A percentile compares a stretch with the other conserved stretches of the same genome.
phyloP scores from a whole-genome alignment of 2,113 vertebrate genomes.

The Mystacornis crossleyi region DNA sequence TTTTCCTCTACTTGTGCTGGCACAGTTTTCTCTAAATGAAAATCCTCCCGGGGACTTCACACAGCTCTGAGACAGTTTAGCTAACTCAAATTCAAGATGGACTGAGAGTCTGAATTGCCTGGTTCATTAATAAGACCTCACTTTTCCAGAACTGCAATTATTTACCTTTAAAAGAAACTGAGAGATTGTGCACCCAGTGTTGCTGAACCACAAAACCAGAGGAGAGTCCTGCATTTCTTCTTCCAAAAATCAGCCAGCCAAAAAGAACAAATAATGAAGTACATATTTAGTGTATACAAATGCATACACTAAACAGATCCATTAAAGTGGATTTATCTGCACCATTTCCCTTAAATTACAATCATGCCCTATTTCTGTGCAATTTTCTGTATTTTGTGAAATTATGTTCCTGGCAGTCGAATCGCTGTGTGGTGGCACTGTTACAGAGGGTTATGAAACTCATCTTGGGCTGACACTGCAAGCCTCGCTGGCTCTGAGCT shows the following conservation, averaged over 20 bases:
- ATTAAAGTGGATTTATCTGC: constrained; percentile 81
- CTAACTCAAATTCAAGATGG: not conserved
- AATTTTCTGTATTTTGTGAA: constrained; percentile 70
- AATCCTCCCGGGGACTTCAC: not conserved
- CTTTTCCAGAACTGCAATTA: constrained; percentile 28
- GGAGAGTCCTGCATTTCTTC: constrained; percentile 22
- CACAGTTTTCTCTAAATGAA: not conserved
- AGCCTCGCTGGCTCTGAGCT: not conserved
- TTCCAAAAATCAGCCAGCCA: constrained; percentile 56
- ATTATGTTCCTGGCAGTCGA: constrained; percentile 20
- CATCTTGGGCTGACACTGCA: not conserved
- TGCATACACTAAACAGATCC: constrained; percentile 65
- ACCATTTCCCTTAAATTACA: constrained; percentile 79
- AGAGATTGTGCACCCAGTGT: not conserved
- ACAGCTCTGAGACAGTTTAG: not conserved
- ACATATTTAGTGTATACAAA: no score
- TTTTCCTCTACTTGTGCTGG: not conserved
- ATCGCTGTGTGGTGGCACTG: not conserved
- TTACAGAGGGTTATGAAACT: not conserved
- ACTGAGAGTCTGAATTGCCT: not conserved
- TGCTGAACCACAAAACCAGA: constrained; percentile 45
- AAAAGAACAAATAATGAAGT: constrained; percentile 71
- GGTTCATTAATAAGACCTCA: not conserved
- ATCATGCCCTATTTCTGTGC: constrained; percentile 45
- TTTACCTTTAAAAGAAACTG: constrained; percentile 9